Evolutionary conservation across 2,888 invertebrate species (phyloP).

Genomic region (Drymonia ruficornis): DNA sequence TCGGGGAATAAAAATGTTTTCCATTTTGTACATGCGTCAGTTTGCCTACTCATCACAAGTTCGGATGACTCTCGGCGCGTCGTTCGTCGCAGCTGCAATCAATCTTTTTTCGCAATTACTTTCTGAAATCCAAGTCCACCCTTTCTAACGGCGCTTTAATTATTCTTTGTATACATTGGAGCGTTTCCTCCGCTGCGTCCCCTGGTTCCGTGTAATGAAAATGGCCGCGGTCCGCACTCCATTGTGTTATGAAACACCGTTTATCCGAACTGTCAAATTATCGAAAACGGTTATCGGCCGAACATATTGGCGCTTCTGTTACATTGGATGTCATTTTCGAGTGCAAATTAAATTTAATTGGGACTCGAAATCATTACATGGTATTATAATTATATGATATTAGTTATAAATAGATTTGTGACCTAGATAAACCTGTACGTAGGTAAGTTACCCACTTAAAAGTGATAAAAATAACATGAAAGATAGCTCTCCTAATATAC

Average conservation of each 20-base stretch:
- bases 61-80: background rate
- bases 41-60: background rate
- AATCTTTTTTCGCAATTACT: constrained; percentile 4
- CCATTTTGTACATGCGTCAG: background rate
- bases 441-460: no score
- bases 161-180: background rate
- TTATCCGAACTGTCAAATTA: constrained; percentile 2
- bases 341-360: background rate
- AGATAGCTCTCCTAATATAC: no score
- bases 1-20: background rate
- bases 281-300: background rate
- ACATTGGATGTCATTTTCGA: background rate
- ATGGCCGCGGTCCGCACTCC: background rate
- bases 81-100: background rate
- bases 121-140: constrained; percentile 1
- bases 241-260: background rate
- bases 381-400: no score
- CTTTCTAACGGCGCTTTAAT: background rate
- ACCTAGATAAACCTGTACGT: no score
- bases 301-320: background rate
- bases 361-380: no score
- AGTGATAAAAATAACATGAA: no score
- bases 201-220: constrained; percentile 1
- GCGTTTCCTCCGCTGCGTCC: background rate
- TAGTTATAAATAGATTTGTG: no score